Conservation (phyloP, 1,140 invertebrate genomes). For the Lepidurus arcticus region DNA sequence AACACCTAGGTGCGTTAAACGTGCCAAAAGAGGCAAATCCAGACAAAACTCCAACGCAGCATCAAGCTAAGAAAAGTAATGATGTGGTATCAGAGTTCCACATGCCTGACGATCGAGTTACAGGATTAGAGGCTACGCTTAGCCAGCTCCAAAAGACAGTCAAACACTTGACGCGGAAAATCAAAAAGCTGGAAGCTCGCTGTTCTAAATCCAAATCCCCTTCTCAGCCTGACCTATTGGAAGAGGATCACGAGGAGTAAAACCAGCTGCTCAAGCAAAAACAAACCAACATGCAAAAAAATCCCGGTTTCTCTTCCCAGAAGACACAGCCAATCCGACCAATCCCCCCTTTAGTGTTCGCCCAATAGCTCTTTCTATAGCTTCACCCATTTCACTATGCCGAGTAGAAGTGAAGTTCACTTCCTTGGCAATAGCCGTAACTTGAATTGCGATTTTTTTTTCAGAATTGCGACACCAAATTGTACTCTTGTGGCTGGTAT, state of each 20-base stretch:
- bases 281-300: neutral
- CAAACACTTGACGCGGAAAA: slow-evolving; percentile 49
- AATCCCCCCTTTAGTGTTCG: neutral
- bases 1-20: neutral
- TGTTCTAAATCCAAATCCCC: slow-evolving; percentile 36
- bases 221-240: neutral
- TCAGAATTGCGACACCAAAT: neutral
- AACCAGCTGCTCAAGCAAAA: neutral
- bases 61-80: neutral
- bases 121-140: slow-evolving; percentile 52
- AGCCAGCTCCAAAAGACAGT: slow-evolving; percentile 52
- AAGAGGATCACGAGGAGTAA: neutral
- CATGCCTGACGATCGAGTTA: slow-evolving; percentile 45
- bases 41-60: neutral
- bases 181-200: slow-evolving; percentile 50
- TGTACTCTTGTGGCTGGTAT: slow-evolving; percentile 25
- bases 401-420: neutral
- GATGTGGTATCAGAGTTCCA: neutral
- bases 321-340: too few species aligned
- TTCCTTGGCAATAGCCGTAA: neutral
- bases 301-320: neutral
- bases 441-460: neutral
- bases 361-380: neutral
- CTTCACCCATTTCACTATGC: neutral
- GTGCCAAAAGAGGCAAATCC: neutral